phyloP scores from a whole-genome alignment of 2,888 invertebrate genomes.

The Diadegma fenestrale region DNA sequence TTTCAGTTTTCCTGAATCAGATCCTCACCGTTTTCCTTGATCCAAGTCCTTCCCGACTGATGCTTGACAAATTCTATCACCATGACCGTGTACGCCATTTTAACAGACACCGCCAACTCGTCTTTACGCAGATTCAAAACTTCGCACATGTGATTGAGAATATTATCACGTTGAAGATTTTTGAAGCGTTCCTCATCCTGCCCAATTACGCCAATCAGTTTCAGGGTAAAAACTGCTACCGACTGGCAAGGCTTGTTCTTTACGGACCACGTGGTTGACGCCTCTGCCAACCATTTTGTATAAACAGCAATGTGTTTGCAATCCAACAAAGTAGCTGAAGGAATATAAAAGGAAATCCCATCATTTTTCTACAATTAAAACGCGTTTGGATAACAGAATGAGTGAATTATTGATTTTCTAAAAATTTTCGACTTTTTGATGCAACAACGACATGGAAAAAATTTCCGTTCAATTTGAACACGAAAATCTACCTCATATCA shows the following conservation, averaged over 20 bases:
- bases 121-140: slow-evolving; percentile 80
- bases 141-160: slow-evolving; percentile 82
- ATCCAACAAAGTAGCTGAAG: slow-evolving; percentile 69
- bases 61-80: slow-evolving; percentile 88
- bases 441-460: not conserved
- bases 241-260: slow-evolving; percentile 83
- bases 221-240: slow-evolving; percentile 88
- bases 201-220: slow-evolving; percentile 87
- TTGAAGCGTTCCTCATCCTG: slow-evolving; percentile 87
- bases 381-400: not conserved
- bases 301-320: slow-evolving; percentile 70
- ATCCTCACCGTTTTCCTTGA: slow-evolving; percentile 82
- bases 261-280: slow-evolving; percentile 77
- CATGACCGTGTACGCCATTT: slow-evolving; percentile 89
- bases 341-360: not conserved
- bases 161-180: slow-evolving; percentile 85
- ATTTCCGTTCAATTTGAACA: not conserved
- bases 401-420: not conserved
- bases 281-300: slow-evolving; percentile 78
- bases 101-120: slow-evolving; percentile 87
- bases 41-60: slow-evolving; percentile 88
- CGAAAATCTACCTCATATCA: not conserved
- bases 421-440: not conserved
- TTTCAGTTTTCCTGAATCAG: not conserved
- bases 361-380: not conserved